Conservation (phyloP, 2,888 invertebrate genomes). For the Andrena flavipes region DNA sequence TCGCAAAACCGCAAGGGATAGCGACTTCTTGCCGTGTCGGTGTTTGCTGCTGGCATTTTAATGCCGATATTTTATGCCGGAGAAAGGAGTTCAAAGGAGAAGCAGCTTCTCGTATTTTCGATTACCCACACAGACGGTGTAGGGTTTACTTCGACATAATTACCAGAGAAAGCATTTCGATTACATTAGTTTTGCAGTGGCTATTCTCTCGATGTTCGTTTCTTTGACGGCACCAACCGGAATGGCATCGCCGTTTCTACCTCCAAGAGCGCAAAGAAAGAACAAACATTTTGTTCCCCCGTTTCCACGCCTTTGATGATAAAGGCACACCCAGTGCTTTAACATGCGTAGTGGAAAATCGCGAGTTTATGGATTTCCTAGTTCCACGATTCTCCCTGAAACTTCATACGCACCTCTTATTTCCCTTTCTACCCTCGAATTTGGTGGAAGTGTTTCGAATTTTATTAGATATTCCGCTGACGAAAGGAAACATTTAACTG, state of each 20-base stretch:
- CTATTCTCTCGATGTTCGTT: not conserved
- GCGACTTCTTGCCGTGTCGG: not conserved
- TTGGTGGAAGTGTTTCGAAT: too few species aligned
- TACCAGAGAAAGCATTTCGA: constrained; percentile 17
- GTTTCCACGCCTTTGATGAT: constrained; percentile 1
- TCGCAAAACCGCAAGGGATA: not conserved
- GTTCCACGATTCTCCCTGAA: not conserved
- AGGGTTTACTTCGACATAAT: constrained; percentile 24
- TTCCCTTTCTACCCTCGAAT: not conserved
- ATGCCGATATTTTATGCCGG: constrained; percentile 2
- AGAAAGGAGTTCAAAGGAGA: too few species aligned
- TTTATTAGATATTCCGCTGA: too few species aligned
- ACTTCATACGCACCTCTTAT: not conserved
- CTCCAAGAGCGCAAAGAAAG: not conserved
- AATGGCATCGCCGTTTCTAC: constrained; percentile 1
- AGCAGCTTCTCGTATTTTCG: not conserved
- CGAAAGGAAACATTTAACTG: too few species aligned
- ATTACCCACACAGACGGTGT: not conserved
- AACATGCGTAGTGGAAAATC: constrained; percentile 50
- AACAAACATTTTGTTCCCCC: constrained; percentile 24
- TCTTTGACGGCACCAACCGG: constrained; percentile 25
- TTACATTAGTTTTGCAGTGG: constrained; percentile 26
- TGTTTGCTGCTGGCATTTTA: constrained; percentile 14
- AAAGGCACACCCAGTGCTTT: constrained; percentile 21
- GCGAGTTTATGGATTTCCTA: constrained; percentile 46